These are phyloP conservation scores for Potamarius usumacintae DNA, from an alignment of 2,113 vertebrate genomes.

Conservation along the genomic window DNA sequence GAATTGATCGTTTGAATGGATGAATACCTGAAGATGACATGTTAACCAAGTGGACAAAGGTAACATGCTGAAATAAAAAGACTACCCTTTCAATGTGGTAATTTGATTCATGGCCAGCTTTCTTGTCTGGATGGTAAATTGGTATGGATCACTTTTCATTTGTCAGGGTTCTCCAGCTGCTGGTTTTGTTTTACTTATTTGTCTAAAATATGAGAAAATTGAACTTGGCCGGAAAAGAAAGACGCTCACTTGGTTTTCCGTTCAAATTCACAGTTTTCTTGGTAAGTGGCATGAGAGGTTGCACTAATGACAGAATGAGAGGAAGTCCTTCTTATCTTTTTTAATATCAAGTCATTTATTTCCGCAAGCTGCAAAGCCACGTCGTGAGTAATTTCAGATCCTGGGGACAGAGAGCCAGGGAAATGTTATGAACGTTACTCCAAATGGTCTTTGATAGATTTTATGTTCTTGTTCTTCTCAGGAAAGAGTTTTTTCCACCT, in stretches of 20 bases:
- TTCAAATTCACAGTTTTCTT: background rate
- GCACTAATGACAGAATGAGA: background rate
- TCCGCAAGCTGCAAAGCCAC: background rate
- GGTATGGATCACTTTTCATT: background rate
- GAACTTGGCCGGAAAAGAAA: background rate
- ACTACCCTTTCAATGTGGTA: background rate
- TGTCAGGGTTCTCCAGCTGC: background rate
- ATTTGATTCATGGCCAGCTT: background rate
- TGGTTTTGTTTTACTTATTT: background rate
- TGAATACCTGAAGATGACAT: background rate
- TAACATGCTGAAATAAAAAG: background rate
- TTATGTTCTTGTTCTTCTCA: background rate
- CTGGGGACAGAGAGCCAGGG: background rate
- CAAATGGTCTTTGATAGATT: background rate
- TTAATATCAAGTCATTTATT: background rate
- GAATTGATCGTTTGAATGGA: background rate
- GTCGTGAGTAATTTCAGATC: background rate
- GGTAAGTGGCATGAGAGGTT: background rate
- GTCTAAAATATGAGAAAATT: background rate
- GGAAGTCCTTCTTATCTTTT: background rate
- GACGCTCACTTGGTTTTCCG: background rate
- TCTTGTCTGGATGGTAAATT: background rate
- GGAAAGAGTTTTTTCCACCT: background rate
- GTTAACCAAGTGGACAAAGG: background rate
- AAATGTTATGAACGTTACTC: background rate